Conservation (phyloP, 2,797 vertebrate species). For the Myripristis jacobus region DNA sequence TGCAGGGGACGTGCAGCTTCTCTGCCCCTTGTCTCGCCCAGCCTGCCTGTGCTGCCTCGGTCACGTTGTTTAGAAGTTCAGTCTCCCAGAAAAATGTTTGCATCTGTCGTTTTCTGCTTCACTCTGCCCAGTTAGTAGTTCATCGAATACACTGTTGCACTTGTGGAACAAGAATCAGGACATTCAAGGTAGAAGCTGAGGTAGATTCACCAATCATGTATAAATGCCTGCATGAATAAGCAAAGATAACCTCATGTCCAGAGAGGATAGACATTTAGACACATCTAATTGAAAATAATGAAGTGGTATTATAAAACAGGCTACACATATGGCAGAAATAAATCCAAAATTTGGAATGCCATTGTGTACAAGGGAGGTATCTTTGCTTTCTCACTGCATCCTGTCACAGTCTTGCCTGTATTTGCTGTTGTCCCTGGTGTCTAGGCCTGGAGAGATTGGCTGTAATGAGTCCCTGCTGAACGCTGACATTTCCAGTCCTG, state of each 20-base stretch:
- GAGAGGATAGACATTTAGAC: conserved; percentile 18
- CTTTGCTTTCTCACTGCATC: conserved; percentile 45
- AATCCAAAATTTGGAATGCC: not conserved
- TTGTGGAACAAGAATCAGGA: conserved; percentile 30
- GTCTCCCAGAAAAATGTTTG: conserved; percentile 75
- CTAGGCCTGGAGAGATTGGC: conserved; percentile 65
- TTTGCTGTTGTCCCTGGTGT: conserved; percentile 59
- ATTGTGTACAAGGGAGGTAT: conserved; percentile 24
- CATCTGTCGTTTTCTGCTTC: conserved; percentile 56
- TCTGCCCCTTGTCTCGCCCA: conserved; percentile 69
- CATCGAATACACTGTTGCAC: conserved; percentile 45
- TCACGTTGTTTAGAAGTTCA: conserved; percentile 65
- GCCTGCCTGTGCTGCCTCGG: conserved; percentile 46
- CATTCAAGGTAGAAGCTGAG: conserved; percentile 5
- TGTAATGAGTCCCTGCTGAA: conserved; percentile 87
- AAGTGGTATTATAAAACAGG: not conserved
- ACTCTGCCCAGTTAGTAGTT: conserved; percentile 30
- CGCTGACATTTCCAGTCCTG: conserved; percentile 79
- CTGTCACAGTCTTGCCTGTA: conserved; percentile 37
- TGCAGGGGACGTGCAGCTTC: conserved; percentile 72
- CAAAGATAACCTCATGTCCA: conserved; percentile 4
- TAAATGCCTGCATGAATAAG: conserved; percentile 22
- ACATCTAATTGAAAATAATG: not conserved
- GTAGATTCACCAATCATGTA: not conserved
- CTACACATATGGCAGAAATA: conserved; percentile 3